phyloP scores from a whole-genome alignment of 2,797 vertebrate genomes.

The Hephaestus fuliginosus region DNA sequence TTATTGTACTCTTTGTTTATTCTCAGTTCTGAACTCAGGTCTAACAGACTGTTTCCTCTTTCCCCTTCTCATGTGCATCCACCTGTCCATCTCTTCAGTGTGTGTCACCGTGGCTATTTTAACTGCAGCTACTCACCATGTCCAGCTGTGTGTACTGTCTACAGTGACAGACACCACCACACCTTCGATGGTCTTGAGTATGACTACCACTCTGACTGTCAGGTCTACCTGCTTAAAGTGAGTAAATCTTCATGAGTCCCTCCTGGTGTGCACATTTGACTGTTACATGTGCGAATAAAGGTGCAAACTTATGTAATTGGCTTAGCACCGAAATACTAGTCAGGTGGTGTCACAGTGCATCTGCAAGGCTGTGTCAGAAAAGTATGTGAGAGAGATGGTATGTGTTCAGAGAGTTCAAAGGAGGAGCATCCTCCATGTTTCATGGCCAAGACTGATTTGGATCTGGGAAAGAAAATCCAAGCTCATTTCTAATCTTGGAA shows the following conservation, averaged over 20 bases:
- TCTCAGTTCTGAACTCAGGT: not conserved
- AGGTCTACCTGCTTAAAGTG: conserved; percentile 95
- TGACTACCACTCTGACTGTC: conserved; percentile 96
- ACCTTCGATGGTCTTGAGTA: conserved; percentile 98
- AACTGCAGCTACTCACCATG: conserved; percentile 96
- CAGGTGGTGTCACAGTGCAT: conserved; percentile 10
- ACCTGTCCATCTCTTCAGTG: conserved; percentile 78
- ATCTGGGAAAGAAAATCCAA: conserved; percentile 83
- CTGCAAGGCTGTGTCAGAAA: conserved; percentile 6
- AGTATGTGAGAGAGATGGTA: conserved; percentile 20
- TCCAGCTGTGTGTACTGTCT: conserved; percentile 95
- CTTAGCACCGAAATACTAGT: conserved; percentile 7
- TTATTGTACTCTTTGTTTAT: not conserved
- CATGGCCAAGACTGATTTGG: conserved; percentile 61
- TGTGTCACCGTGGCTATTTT: conserved; percentile 95
- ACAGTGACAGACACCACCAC: conserved; percentile 97
- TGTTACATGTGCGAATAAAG: not conserved
- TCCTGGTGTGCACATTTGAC: not conserved
- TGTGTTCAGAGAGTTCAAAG: conserved; percentile 22
- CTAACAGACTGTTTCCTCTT: not conserved
- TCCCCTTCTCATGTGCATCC: conserved; percentile 26
- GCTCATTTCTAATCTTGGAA: conserved; percentile 83
- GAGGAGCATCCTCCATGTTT: conserved; percentile 55
- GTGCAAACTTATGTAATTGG: not conserved
- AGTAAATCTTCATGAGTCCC: conserved; percentile 44